These are phyloP conservation scores for Brienomyrus longianalis DNA, from an alignment of 2,113 vertebrate species.

Conservation along the genomic window DNA sequence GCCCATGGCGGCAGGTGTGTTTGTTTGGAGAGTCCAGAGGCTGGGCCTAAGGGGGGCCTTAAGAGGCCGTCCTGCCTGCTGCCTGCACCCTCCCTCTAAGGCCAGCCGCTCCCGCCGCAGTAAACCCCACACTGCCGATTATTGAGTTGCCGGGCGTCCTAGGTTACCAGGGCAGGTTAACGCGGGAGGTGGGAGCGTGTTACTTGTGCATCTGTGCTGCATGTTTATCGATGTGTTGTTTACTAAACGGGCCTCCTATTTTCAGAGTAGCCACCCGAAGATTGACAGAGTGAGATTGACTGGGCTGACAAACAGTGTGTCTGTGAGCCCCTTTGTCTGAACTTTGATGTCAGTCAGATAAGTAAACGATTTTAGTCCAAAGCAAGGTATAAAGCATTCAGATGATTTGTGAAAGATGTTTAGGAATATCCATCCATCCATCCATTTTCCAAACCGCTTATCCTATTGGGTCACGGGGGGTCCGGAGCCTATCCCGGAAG, in stretches of 20 bases:
- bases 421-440: no score
- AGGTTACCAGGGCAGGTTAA: slow-evolving; percentile 23
- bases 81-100: background rate
- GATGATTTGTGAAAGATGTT: background rate
- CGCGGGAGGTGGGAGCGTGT: background rate
- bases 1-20: background rate
- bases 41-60: background rate
- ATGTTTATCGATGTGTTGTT: background rate
- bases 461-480: no score
- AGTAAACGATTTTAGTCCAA: background rate
- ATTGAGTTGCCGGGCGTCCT: slow-evolving; percentile 43
- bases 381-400: background rate
- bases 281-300: no score
- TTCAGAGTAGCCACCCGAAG: background rate
- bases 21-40: background rate
- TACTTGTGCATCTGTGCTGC: background rate
- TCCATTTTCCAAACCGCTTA: no score
- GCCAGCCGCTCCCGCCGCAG: slow-evolving; percentile 34
- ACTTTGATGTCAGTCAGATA: background rate
- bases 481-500: no score
- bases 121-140: slow-evolving; percentile 39
- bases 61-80: background rate
- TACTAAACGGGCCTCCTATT: background rate
- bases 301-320: no score
- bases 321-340: background rate